Evolutionary conservation across 1,140 invertebrate genomes (phyloP).

Genomic region (Ostrea edulis): DNA sequence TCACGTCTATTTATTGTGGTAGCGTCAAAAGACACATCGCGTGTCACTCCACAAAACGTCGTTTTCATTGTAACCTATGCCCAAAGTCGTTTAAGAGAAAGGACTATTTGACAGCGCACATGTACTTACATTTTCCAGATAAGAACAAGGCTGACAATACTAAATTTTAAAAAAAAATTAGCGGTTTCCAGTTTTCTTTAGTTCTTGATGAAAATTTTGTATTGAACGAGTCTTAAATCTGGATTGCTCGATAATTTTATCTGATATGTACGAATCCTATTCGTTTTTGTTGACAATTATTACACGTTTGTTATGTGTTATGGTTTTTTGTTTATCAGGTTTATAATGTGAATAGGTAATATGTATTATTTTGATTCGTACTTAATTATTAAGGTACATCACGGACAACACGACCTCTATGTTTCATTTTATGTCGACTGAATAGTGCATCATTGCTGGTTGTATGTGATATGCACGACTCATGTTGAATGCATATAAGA

Average conservation of each 20-base stretch:
- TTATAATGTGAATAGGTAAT: no score
- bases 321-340: no score
- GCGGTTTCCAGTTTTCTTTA: not conserved
- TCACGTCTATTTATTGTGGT: slow-evolving; percentile 16
- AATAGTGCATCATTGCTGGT: not conserved
- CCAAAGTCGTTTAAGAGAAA: slow-evolving; percentile 35
- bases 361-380: no score
- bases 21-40: slow-evolving; percentile 30
- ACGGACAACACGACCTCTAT: not conserved
- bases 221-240: not conserved
- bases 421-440: not conserved
- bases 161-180: not conserved
- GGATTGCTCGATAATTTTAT: no score
- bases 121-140: slow-evolving; percentile 20
- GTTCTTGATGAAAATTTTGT: not conserved
- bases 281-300: no score
- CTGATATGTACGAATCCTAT: no score
- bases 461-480: not conserved
- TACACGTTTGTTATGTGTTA: no score
- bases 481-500: not conserved
- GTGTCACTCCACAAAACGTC: not conserved
- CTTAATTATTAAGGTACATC: no score
- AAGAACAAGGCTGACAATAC: not conserved
- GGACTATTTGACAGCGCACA: slow-evolving; percentile 5
- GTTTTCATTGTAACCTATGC: slow-evolving; percentile 22